Conservation (phyloP, 2,113 vertebrate genomes). For the Telmatochromis sp. region DNA sequence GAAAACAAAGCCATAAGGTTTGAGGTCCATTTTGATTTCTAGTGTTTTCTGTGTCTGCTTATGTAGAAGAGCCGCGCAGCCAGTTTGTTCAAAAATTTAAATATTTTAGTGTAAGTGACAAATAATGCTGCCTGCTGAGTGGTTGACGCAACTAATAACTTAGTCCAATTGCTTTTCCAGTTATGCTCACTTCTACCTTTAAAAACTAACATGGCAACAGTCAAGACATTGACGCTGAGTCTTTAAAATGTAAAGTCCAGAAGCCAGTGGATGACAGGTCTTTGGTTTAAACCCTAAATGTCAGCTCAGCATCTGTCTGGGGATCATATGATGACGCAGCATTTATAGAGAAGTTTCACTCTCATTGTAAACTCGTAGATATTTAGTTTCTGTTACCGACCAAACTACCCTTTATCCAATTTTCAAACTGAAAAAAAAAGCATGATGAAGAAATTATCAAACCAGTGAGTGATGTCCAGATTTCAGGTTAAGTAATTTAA, state of each 20-base stretch:
- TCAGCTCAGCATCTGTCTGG: not conserved
- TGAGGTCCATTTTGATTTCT: rapidly evolving
- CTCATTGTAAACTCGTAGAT: rapidly evolving
- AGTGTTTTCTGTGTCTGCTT: not conserved
- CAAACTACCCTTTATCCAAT: not conserved
- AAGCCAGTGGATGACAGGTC: no score
- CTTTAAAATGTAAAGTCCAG: not conserved
- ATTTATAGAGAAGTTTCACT: not conserved
- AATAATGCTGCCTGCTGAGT: not conserved
- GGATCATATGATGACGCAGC: rapidly evolving
- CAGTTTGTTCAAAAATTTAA: not conserved
- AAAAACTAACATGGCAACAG: not conserved
- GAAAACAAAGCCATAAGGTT: not conserved
- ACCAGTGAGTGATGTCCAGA: not conserved
- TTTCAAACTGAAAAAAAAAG: not conserved
- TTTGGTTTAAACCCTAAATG: not conserved
- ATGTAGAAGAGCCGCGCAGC: not conserved
- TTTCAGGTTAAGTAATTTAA: not conserved
- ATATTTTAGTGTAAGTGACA: not conserved
- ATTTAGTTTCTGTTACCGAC: not conserved
- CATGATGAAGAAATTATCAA: not conserved
- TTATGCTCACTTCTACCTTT: not conserved
- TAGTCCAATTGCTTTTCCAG: not conserved
- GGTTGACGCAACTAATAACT: not conserved
- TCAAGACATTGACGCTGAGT: rapidly evolving